These are phyloP conservation scores for Lagopus leucura DNA, from an alignment of 2,113 vertebrate species.

Conservation along the genomic window DNA sequence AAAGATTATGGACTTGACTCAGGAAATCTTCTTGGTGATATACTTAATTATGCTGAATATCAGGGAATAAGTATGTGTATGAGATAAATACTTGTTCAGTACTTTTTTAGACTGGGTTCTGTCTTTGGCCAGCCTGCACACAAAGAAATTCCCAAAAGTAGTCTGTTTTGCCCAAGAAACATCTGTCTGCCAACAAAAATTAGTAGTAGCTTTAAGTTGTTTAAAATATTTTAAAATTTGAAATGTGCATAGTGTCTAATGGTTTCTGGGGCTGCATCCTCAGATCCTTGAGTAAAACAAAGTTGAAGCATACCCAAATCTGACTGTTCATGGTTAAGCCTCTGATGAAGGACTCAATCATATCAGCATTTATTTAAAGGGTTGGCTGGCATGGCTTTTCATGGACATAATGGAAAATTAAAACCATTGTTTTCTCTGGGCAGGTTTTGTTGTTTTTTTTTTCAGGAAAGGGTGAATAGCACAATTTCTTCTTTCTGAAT, in stretches of 20 bases:
- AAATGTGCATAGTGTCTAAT: not conserved
- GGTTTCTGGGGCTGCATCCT: not conserved
- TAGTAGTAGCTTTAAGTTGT: not conserved
- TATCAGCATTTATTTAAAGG: not conserved
- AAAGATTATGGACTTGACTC: not conserved
- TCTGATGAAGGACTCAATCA: not conserved
- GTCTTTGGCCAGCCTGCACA: not conserved
- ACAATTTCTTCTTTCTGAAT: not conserved
- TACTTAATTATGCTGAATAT: not conserved
- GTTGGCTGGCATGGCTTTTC: not conserved
- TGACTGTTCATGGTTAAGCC: not conserved
- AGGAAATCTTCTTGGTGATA: not conserved
- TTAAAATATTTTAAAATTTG: constrained; percentile 7
- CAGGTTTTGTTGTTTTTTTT: not conserved
- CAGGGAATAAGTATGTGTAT: fast-evolving
- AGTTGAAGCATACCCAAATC: not conserved
- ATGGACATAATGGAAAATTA: not conserved
- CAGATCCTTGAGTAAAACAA: not conserved
- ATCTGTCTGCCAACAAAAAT: not conserved
- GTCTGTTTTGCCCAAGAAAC: not conserved
- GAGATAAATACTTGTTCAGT: not conserved
- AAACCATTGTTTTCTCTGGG: not conserved
- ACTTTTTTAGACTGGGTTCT: not conserved
- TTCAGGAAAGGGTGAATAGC: not conserved
- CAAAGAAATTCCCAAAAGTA: not conserved